Conservation (phyloP, 23 tunicate species). For the Phallusia fumigata region DNA sequence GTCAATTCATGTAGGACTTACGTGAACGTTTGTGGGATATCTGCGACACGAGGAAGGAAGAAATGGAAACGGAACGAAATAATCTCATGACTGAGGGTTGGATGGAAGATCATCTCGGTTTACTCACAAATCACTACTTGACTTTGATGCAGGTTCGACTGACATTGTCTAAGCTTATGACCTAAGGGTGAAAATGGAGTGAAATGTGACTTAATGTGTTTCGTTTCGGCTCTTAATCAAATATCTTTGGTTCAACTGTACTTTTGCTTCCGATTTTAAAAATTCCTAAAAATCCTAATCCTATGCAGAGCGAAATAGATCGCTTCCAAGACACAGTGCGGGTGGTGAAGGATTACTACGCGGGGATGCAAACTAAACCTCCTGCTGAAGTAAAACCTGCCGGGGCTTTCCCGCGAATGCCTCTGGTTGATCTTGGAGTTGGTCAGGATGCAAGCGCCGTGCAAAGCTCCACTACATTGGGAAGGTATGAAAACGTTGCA, state of each 20-base stretch:
- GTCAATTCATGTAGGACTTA: slow-evolving; percentile 48
- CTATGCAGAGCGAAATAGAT: slow-evolving; percentile 73
- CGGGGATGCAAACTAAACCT: slow-evolving; percentile 63
- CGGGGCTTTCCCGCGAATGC: slow-evolving; percentile 44
- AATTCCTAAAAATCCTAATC: slow-evolving; percentile 3
- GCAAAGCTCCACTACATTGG: slow-evolving; percentile 47
- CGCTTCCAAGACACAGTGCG: slow-evolving; percentile 80
- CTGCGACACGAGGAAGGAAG: slow-evolving; percentile 91
- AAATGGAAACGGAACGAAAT: slow-evolving; percentile 67
- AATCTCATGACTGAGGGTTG: slow-evolving; percentile 78
- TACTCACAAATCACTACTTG: slow-evolving; percentile 78
- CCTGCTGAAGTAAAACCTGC: slow-evolving; percentile 54
- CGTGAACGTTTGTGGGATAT: slow-evolving; percentile 93
- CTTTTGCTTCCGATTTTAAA: no score
- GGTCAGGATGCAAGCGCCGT: slow-evolving; percentile 34
- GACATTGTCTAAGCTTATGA: not conserved
- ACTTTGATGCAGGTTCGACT: slow-evolving; percentile 77
- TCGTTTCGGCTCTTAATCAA: no score
- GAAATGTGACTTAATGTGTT: no score
- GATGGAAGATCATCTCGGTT: slow-evolving; percentile 91
- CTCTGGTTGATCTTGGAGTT: slow-evolving; percentile 52
- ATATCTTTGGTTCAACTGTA: no score
- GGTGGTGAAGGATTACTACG: slow-evolving; percentile 79
- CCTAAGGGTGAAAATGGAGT: no score
- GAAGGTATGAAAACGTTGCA: slow-evolving; percentile 16